Base-by-base conservation (phyloP, 2,888 invertebrate genomes). In the Choreutis nemorana region DNA sequence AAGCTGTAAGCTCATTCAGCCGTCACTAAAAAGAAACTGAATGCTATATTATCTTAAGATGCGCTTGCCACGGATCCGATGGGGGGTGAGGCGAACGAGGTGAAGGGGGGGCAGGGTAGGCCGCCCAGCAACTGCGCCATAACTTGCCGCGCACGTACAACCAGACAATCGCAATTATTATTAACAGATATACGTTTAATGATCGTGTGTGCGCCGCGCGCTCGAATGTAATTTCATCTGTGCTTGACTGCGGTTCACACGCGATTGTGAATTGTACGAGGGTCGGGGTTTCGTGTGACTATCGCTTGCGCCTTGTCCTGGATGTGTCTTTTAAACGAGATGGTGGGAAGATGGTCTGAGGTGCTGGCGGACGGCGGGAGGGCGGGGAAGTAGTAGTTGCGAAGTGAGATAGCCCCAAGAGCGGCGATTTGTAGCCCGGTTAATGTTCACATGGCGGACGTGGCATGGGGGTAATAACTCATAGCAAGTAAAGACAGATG, bases 101-200 rank as follows among this genome's bases (percentile, higher is more conserved):
- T n/a, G 45, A 39, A 43, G 42, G 41, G 47, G 39, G 37, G 24
- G 38, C 43, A 30, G 47, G 39, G 14, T 14, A 26, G 46, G 48
- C 51, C 54, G 58, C 62, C 55, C 54, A 52, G 63, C 67, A 68
- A 72, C 71, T 64, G 70, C 71, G 70, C 68, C 61, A 65, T 63
- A 65, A 66, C 66, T 70, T 61, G 60, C 50, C 57, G 67, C 65
- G 66, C 70, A 70, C 66, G 62, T 66, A 68, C 66, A 54, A 54
- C 61, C 68, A 70, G 71, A 71, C 72, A 72, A 72, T 71, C 67
- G 64, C 59, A 73, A 72, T 73, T 71, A 71, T 70, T 71, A 72
- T 72, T 70, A 72, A 67, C 71, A 64, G 66, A 68, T 66, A 65
- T 65, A 68, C 60, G 63, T 66, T 68, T 70, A 68, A 71, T 68